These are phyloP conservation scores for Temnopleurus reevesii DNA, from an alignment of 53 echinoderm and acorn worm genomes.

Conservation along the genomic window DNA sequence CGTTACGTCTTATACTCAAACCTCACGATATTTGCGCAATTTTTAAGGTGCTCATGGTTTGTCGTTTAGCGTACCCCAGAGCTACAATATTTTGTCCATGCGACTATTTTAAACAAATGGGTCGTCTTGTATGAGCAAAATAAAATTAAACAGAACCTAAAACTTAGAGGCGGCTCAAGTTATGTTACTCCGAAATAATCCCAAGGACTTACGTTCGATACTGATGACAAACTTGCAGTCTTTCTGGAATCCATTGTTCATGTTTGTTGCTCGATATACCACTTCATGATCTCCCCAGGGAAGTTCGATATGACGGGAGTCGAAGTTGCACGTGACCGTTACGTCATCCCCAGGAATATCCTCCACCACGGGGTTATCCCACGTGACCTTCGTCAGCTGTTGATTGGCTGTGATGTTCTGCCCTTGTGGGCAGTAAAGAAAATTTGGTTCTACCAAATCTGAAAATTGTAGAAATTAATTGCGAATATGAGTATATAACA, in stretches of 20 bases:
- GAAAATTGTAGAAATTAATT: too few species aligned
- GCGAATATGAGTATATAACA: too few species aligned
- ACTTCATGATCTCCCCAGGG: conserved; percentile 51
- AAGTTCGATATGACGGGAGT: conserved; percentile 25
- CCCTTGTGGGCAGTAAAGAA: conserved; percentile 62
- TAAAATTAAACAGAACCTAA: too few species aligned
- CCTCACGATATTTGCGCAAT: too few species aligned
- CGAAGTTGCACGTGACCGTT: conserved; percentile 64
- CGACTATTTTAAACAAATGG: too few species aligned
- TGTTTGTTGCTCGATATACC: conserved; percentile 64
- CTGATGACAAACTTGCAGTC: conserved; percentile 61
- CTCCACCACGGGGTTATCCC: conserved; percentile 68
- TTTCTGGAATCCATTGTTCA: conserved; percentile 59
- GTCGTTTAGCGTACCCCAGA: too few species aligned
- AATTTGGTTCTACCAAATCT: conserved; percentile 65
- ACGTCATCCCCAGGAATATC: conserved; percentile 70
- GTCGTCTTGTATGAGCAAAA: too few species aligned
- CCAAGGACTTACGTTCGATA: conserved; percentile 58
- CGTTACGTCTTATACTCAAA: too few species aligned
- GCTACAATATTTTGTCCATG: too few species aligned
- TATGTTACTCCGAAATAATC: too few species aligned
- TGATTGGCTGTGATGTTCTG: conserved; percentile 41
- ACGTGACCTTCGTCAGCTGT: conserved; percentile 49
- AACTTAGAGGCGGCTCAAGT: too few species aligned
- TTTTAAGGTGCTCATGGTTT: too few species aligned